Evolutionary conservation across 2,888 invertebrate species (phyloP).

Genomic region (Sinotaia quadrata): DNA sequence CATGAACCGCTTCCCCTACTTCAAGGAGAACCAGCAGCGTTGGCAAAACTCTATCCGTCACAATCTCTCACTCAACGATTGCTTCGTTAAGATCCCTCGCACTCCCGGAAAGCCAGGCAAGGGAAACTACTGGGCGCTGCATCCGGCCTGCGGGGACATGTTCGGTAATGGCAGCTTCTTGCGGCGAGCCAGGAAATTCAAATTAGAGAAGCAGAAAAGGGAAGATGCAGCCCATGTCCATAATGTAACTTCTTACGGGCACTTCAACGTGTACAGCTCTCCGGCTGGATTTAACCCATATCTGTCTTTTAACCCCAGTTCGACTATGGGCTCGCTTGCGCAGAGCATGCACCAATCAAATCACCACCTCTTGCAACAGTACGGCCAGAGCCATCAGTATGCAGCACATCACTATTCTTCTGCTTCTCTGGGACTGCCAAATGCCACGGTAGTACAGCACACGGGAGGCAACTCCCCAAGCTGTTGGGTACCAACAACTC

Average conservation of each 20-base stretch:
- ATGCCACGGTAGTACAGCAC: no score
- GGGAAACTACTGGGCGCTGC: conserved; percentile 72
- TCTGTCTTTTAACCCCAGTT: conserved; percentile 51
- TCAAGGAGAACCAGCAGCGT: conserved; percentile 85
- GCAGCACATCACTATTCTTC: no score
- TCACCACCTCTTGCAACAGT: no score
- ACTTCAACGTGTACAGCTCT: conserved; percentile 56
- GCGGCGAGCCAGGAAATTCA: conserved; percentile 69
- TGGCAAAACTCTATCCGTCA: conserved; percentile 80
- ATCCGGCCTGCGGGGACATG: conserved; percentile 71
- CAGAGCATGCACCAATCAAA: conserved; percentile 53
- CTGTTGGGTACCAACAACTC: no score
- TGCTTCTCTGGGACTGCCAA: no score
- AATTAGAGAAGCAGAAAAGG: conserved; percentile 45
- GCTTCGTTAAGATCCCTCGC: conserved; percentile 88
- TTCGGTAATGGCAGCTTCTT: conserved; percentile 71
- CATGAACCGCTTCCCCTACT: conserved; percentile 90
- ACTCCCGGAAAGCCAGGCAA: conserved; percentile 70
- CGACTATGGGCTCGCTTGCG: conserved; percentile 47
- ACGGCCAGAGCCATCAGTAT: no score
- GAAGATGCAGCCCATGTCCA: conserved; percentile 50
- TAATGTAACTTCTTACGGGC: conserved; percentile 59
- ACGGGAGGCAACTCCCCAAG: no score
- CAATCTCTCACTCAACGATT: conserved; percentile 96
- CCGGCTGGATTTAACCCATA: conserved; percentile 54